These are phyloP conservation scores for Mustela lutreola DNA, from an alignment of 2,113 vertebrate species.

Conservation along the genomic window DNA sequence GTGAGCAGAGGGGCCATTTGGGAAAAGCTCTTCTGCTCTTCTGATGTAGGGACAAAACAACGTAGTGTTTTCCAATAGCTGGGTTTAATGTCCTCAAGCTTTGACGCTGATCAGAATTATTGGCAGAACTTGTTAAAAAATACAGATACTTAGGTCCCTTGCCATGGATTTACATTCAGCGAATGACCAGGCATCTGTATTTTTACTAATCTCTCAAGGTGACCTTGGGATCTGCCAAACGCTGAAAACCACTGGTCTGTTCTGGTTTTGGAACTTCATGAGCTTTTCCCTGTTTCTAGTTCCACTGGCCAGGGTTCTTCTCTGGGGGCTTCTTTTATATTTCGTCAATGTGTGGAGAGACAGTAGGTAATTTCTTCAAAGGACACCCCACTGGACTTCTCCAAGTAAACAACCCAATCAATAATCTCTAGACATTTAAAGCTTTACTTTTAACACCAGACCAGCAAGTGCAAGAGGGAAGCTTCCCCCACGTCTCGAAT, in stretches of 20 bases:
- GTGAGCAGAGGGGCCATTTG: neutral
- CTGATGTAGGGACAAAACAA: neutral
- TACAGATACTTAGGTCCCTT: neutral
- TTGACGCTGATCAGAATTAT: neutral
- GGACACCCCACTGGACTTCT: slow-evolving; percentile 36
- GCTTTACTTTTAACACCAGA: neutral
- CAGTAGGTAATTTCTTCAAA: slow-evolving; percentile 16
- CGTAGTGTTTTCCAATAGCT: neutral
- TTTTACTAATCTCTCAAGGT: slow-evolving; percentile 16
- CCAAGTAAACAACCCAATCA: slow-evolving; percentile 62
- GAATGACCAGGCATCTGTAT: neutral
- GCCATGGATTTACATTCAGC: neutral
- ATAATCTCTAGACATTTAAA: slow-evolving; percentile 57
- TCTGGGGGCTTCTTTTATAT: slow-evolving; percentile 1
- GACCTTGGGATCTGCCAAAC: neutral
- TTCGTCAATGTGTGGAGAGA: slow-evolving; percentile 19
- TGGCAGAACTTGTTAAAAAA: slow-evolving; percentile 25
- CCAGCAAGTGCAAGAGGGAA: slow-evolving; percentile 12
- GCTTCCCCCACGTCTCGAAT: neutral
- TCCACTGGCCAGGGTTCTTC: neutral
- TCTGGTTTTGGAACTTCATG: neutral
- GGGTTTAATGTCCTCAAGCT: neutral
- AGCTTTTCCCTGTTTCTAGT: neutral
- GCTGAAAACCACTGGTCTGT: neutral
- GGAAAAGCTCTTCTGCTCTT: slow-evolving; percentile 19